Percentiles rank a stretch among this genome's conserved stretches.
Conservation (phyloP, 2,113 vertebrate species). For the Verasper variegatus region DNA sequence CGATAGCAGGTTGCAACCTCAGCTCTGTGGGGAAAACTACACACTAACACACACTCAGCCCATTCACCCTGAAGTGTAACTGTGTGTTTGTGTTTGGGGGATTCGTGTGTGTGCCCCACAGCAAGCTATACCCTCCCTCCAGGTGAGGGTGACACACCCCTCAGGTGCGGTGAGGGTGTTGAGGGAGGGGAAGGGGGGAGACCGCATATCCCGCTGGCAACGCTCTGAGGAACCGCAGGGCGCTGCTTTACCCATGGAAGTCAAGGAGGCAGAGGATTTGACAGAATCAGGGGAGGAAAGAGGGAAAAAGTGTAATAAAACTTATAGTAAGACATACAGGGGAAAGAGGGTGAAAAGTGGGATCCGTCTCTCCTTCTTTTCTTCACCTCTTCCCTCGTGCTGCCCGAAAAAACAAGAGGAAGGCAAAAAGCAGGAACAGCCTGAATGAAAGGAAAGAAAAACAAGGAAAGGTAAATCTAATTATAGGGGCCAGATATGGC, state of each 20-base stretch:
- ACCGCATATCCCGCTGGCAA: constrained; percentile 47
- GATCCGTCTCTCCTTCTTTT: constrained; percentile 14
- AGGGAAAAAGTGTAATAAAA: neutral
- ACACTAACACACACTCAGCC: constrained; percentile 38
- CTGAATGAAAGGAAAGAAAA: constrained; percentile 75
- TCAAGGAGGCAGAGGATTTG: constrained; percentile 19
- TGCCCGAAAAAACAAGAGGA: constrained; percentile 63
- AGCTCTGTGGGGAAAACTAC: constrained; percentile 54
- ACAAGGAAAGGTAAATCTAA: constrained; percentile 83
- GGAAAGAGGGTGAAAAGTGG: neutral
- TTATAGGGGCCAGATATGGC: constrained; percentile 79
- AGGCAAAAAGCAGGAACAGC: constrained; percentile 46
- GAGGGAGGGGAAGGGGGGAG: constrained; percentile 37
- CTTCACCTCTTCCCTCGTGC: constrained; percentile 1
- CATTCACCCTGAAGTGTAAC: constrained; percentile 13
- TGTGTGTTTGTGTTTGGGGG: constrained; percentile 37
- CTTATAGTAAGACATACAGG: constrained; percentile 8
- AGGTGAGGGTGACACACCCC: constrained; percentile 66
- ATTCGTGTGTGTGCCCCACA: constrained; percentile 41
- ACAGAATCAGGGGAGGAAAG: constrained; percentile 1
- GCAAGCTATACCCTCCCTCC: constrained; percentile 60
- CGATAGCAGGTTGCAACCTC: constrained; percentile 49
- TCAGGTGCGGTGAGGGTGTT: constrained; percentile 55
- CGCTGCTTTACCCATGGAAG: constrained; percentile 49
- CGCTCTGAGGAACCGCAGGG: constrained; percentile 52